Conservation (phyloP, 2,113 vertebrate genomes). For the Mesocricetus auratus region DNA sequence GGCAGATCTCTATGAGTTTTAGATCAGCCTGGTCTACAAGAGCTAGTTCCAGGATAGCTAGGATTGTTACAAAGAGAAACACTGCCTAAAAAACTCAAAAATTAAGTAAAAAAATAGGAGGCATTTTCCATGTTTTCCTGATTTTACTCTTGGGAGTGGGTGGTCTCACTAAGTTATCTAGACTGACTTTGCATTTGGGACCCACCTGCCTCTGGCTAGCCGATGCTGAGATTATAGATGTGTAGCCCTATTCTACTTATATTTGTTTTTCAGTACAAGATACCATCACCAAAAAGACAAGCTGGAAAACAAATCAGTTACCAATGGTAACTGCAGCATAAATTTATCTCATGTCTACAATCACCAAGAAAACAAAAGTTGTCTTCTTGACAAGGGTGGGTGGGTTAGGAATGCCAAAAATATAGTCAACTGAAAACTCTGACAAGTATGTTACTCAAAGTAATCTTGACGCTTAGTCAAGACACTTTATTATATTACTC, state of each 20-base stretch:
- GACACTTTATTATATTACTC: neutral
- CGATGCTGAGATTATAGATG: neutral
- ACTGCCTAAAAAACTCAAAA: too few species aligned
- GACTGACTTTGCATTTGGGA: neutral
- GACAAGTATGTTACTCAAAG: neutral
- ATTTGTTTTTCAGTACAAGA: constrained; percentile 5
- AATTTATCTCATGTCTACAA: neutral
- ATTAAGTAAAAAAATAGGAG: neutral
- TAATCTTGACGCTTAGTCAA: neutral
- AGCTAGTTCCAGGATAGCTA: too few species aligned
- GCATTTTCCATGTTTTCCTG: constrained; percentile 7
- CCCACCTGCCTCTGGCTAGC: neutral
- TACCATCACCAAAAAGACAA: neutral
- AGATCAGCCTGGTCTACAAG: too few species aligned
- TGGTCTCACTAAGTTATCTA: too few species aligned
- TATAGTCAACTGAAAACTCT: neutral
- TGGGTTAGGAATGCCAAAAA: neutral
- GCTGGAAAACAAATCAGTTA: neutral
- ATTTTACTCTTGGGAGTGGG: neutral
- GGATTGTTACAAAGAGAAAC: too few species aligned
- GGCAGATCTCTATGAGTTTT: too few species aligned
- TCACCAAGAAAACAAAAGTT: constrained; percentile 18
- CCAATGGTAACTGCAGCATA: neutral
- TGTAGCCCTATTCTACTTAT: neutral
- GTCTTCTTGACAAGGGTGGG: neutral